These are phyloP conservation scores for Cryptocephalus primarius DNA, from an alignment of 2,888 invertebrate genomes.

Conservation along the genomic window DNA sequence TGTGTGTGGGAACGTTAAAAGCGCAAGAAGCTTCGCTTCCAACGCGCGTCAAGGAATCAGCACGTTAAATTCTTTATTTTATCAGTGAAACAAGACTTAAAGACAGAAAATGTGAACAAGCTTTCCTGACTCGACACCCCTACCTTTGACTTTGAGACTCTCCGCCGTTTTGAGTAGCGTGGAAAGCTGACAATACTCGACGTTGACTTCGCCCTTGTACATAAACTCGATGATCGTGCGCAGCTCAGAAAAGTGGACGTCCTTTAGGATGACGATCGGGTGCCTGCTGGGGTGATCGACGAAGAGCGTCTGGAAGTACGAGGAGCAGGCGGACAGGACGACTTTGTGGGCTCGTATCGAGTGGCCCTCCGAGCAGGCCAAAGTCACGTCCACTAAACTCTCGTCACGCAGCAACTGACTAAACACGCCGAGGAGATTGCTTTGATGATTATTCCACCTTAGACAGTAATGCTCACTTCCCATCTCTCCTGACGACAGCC, in stretches of 20 bases:
- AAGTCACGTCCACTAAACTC: constrained; percentile 91
- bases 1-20: no score
- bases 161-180: constrained; percentile 85
- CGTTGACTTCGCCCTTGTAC: constrained; percentile 94
- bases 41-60: no score
- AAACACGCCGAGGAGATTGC: constrained; percentile 94
- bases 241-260: constrained; percentile 84
- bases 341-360: constrained; percentile 87
- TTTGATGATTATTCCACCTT: constrained; percentile 98
- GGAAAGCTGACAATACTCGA: constrained; percentile 85
- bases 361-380: constrained; percentile 92
- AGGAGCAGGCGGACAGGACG: constrained; percentile 90
- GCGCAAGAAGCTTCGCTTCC: no score
- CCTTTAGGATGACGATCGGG: constrained; percentile 89
- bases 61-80: no score
- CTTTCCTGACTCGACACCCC: no score
- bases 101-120: no score
- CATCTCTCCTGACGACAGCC: constrained; percentile 70
- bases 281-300: constrained; percentile 82
- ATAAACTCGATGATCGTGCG: constrained; percentile 90
- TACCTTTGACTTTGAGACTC: constrained; percentile 79
- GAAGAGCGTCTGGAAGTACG: constrained; percentile 89
- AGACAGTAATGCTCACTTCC: constrained; percentile 96
- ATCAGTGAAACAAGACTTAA: no score
- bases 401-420: constrained; percentile 93